Conservation (phyloP, 2,888 invertebrate species). For the Acleris holmiana region DNA sequence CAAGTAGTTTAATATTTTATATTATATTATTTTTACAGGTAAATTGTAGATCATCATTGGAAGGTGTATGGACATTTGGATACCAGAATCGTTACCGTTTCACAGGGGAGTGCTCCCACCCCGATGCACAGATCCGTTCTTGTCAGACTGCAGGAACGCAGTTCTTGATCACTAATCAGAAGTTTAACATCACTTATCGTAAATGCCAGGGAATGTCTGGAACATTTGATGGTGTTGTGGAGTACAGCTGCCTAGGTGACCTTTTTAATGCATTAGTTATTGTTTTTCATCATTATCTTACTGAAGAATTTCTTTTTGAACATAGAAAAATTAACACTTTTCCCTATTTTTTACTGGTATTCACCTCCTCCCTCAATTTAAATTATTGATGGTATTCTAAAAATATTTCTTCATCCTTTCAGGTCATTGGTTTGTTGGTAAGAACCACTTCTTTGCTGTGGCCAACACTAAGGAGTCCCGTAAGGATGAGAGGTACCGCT, state of each 20-base stretch:
- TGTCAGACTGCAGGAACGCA: conserved; percentile 98
- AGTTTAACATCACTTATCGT: conserved; percentile 97
- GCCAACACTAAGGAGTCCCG: conserved; percentile 98
- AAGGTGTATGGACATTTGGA: conserved; percentile 98
- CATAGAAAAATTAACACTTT: no score
- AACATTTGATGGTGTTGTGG: conserved; percentile 95
- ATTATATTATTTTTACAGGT: conserved; percentile 82
- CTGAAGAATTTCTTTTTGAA: no score
- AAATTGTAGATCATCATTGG: conserved; percentile 95
- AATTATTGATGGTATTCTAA: neutral
- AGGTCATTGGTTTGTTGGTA: conserved; percentile 97
- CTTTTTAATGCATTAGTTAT: neutral
- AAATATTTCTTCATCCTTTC: conserved; percentile 39
- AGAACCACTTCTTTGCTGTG: conserved; percentile 98
- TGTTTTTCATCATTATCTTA: neutral
- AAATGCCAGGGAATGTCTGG: conserved; percentile 95
- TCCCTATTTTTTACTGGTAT: neutral
- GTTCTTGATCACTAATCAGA: conserved; percentile 97
- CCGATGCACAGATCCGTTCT: conserved; percentile 94
- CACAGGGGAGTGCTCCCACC: conserved; percentile 95
- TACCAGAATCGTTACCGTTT: conserved; percentile 95
- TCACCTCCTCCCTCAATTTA: neutral
- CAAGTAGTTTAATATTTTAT: no score
- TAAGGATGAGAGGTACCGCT: conserved; percentile 96
- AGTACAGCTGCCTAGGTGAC: conserved; percentile 93